Evolutionary conservation across 2,797 vertebrate species (phyloP).

Genomic region (Xerus rutilus): DNA sequence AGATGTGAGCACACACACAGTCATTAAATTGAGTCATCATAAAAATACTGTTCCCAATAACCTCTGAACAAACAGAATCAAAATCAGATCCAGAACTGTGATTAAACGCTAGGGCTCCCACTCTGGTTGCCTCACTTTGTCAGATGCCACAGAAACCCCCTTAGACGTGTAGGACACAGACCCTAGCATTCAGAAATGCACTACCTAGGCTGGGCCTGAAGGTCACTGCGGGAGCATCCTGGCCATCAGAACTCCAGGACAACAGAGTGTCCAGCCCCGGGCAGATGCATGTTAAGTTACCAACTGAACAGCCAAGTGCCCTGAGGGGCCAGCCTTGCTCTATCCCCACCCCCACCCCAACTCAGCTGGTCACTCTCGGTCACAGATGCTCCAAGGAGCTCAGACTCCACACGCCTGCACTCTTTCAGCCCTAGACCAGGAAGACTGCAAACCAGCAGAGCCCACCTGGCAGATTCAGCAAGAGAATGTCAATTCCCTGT

Average conservation of each 20-base stretch:
- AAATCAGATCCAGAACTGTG: constrained; percentile 74
- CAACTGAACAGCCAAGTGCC: neutral
- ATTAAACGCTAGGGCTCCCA: neutral
- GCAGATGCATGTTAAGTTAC: neutral
- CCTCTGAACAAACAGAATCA: constrained; percentile 65
- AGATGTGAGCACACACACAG: neutral
- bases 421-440: neutral
- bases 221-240: neutral
- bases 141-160: neutral
- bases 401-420: neutral
- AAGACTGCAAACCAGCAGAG: neutral
- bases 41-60: constrained; percentile 47
- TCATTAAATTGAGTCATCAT: constrained; percentile 53
- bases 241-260: neutral
- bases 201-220: neutral
- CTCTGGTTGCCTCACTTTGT: neutral
- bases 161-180: neutral
- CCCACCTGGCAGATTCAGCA: neutral
- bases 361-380: neutral
- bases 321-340: neutral
- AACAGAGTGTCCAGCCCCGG: neutral
- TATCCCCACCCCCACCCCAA: neutral
- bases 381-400: neutral
- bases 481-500: neutral
- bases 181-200: neutral